Base-by-base conservation (phyloP, 2,888 invertebrate species). In the Spodoptera exigua region DNA sequence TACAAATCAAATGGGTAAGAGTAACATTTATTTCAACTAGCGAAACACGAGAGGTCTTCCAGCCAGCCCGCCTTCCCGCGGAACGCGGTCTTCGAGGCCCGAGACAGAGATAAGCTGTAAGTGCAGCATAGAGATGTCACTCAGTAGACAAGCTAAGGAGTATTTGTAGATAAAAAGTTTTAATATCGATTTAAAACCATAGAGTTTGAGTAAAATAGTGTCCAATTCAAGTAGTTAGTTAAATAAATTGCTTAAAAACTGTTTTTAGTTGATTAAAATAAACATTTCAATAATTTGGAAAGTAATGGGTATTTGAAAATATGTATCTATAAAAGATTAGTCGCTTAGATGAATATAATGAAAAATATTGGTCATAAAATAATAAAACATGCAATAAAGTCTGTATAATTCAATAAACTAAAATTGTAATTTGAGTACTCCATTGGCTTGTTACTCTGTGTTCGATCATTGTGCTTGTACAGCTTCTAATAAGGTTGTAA, bases 91-190 rank as follows among this genome's bases (percentile, higher is more conserved):
- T 86, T 81, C 80, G 82, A 85, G 58, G 56, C 81, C 48, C 85
- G 82, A 60, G 84, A 86, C 79, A 87, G 83, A 79, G 85, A 92
- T 83, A 91, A 92, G 84, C 83, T 92, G 93, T 93, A 89, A 93
- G 93, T 92, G 78, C 71, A 58, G 54, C 48, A 44, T 53, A 59
- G 59, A 49, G 73, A 48, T 34, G 16, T n/a, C 69, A 44, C 49
- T 18, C 36, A 44, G 16, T 47, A 14, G 2, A 7, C 18, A 54
- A 55, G 7, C 0, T 34, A 69, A 68, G 69, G 74, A 69, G 62
- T 40, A n/a, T n/a, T 16, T 9, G 34, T 10, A 12, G 16, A 1
- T 11, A 13, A 17, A 9, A 3, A 5, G 11, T 13, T 36, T 18
- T 27, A 27, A 3, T 32, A 12, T 12, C 0, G 21, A 2, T 17